phyloP scores from a whole-genome alignment of 2,888 invertebrate species.

The Drosophila greeni region DNA sequence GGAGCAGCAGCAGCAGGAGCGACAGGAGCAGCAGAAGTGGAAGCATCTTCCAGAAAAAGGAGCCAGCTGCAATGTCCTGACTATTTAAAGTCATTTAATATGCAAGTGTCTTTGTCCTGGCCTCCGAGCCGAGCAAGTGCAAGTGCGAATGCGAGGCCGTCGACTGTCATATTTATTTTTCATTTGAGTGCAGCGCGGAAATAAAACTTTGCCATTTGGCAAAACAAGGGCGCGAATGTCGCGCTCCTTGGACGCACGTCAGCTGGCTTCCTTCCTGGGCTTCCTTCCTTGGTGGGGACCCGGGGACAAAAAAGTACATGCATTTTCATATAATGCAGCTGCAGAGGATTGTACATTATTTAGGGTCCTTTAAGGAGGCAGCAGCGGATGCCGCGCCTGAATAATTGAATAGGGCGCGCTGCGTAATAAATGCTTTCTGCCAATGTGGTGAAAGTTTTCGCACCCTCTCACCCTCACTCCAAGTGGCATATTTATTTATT shows the following conservation, averaged over 20 bases:
- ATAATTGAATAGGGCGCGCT: constrained; percentile 75
- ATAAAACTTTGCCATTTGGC: constrained; percentile 73
- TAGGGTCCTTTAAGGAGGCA: constrained; percentile 54
- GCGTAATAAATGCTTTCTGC: constrained; percentile 72
- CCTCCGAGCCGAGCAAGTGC: constrained; percentile 2
- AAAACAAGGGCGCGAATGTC: constrained; percentile 64
- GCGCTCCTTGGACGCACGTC: constrained; percentile 62
- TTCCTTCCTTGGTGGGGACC: constrained; percentile 27
- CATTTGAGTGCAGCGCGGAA: constrained; percentile 68
- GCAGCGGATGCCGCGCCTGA: constrained; percentile 59
- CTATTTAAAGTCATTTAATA: constrained; percentile 74
- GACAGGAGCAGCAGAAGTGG: constrained; percentile 5
- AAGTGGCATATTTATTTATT: constrained; percentile 32
- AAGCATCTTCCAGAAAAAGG: constrained; percentile 40
- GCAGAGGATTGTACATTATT: constrained; percentile 68
- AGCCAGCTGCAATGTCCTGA: constrained; percentile 60
- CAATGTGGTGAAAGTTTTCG: constrained; percentile 64
- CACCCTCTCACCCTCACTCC: constrained; percentile 43
- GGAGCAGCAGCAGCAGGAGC: constrained; percentile 5
- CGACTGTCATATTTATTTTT: constrained; percentile 73
- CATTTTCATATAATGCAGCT: constrained; percentile 64
- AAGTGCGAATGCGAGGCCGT: constrained; percentile 46
- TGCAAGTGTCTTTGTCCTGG: constrained; percentile 68
- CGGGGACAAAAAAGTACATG: constrained; percentile 59
- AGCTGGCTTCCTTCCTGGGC: constrained; percentile 51